A percentile compares a stretch with the other conserved stretches of the same genome.
Conservation (phyloP, 35 echinoderm and acorn worm genomes). For the Ophiothrix spiculata region DNA sequence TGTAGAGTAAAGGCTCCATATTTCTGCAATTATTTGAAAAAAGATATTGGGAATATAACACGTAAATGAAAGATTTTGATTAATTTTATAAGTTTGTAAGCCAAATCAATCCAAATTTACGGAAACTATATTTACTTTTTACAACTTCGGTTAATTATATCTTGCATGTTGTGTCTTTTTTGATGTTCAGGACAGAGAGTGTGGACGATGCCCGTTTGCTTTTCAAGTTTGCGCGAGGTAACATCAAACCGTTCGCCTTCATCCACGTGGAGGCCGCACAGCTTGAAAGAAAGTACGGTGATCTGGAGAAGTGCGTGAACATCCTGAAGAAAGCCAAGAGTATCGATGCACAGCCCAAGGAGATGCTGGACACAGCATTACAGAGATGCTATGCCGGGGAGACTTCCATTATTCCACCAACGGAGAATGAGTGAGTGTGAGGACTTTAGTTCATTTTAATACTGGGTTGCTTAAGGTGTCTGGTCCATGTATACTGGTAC, state of each 20-base stretch:
- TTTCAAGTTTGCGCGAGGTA: slow-evolving; percentile 86
- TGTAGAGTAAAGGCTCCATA: neutral
- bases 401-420: neutral
- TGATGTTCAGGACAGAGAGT: slow-evolving; percentile 42
- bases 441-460: no score
- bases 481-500: no score
- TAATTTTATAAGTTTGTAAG: neutral
- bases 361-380: slow-evolving; percentile 36
- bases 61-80: no score
- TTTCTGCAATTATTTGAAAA: neutral
- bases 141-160: neutral
- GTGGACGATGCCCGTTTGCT: slow-evolving; percentile 55
- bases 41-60: neutral
- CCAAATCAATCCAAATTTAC: no score
- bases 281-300: slow-evolving; percentile 69
- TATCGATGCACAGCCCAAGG: slow-evolving; percentile 15
- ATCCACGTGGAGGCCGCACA: slow-evolving; percentile 85
- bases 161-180: neutral
- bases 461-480: no score
- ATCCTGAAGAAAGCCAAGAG: slow-evolving; percentile 59
- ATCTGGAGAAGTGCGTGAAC: slow-evolving; percentile 56
- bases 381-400: slow-evolving; percentile 8
- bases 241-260: slow-evolving; percentile 62
- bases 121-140: neutral
- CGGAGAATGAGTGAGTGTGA: no score